A percentile compares a stretch with the other conserved stretches of the same genome.
These are phyloP conservation scores for Bombus superbus DNA, from an alignment of 1,140 invertebrate genomes.

Conservation along the genomic window DNA sequence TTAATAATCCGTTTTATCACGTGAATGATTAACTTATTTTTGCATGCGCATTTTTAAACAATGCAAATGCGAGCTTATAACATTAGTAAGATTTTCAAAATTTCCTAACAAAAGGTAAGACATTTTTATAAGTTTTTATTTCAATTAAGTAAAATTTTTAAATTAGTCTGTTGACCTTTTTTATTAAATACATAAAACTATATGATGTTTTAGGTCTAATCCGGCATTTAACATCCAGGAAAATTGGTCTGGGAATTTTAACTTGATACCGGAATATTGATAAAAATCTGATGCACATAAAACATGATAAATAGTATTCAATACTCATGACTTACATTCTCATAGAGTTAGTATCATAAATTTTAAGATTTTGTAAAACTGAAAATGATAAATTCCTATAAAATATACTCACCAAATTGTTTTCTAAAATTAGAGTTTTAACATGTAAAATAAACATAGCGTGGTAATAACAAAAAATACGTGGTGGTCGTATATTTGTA, in stretches of 20 bases:
- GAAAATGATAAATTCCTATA: not conserved
- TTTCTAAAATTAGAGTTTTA: not conserved
- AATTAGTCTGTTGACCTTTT: not conserved
- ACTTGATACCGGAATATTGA: constrained; percentile 38
- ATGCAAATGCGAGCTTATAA: constrained; percentile 70
- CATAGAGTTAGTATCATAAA: not conserved
- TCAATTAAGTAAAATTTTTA: not conserved
- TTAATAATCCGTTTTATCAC: constrained; percentile 19
- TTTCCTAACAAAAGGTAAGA: constrained; percentile 70
- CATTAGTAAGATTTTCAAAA: constrained; percentile 60
- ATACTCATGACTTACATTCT: constrained; percentile 3
- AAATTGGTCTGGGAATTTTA: constrained; percentile 63
- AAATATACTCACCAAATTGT: not conserved
- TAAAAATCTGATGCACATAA: not conserved
- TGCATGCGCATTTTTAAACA: constrained; percentile 72
- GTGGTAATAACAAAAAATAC: not conserved
- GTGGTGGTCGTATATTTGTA: not conserved
- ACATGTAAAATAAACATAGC: not conserved
- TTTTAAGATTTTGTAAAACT: constrained; percentile 9
- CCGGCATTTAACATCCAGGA: constrained; percentile 77
- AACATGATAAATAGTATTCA: not conserved
- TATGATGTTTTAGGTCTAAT: constrained; percentile 77
- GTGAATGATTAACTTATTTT: constrained; percentile 66
- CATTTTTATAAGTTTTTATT: constrained; percentile 9
- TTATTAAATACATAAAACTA: not conserved